Percentiles rank a stretch among this genome's conserved stretches.
Conservation (phyloP, 2,888 invertebrate species). For the Mythimna impura region DNA sequence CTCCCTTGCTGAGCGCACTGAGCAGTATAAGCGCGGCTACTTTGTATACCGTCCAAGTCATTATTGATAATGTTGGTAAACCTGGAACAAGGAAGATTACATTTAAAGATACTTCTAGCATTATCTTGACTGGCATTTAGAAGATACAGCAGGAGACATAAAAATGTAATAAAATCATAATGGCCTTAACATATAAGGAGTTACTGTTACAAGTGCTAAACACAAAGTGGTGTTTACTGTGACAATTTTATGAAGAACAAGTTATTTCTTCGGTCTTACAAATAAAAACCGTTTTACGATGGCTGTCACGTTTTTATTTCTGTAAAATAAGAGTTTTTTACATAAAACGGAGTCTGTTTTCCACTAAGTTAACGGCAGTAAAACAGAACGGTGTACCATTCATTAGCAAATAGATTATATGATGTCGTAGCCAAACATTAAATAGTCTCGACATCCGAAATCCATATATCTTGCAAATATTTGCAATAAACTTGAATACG, state of each 20-base stretch:
- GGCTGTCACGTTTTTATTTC: neutral
- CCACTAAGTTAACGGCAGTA: constrained; percentile 24
- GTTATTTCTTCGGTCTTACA: neutral
- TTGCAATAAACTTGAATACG: constrained; percentile 48
- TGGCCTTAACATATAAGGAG: neutral
- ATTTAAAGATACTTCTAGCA: neutral
- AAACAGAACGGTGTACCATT: constrained; percentile 34
- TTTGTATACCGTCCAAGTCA: constrained; percentile 78
- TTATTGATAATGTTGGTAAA: constrained; percentile 52
- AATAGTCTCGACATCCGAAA: constrained; percentile 54
- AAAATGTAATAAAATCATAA: neutral
- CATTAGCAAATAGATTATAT: constrained; percentile 46
- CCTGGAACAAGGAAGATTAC: constrained; percentile 71
- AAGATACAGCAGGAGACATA: neutral
- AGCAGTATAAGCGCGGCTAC: constrained; percentile 80
- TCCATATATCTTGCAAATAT: constrained; percentile 54
- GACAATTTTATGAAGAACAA: neutral
- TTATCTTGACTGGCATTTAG: too few relatives aligned
- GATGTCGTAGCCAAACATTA: constrained; percentile 49
- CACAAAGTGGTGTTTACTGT: neutral
- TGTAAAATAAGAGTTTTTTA: neutral
- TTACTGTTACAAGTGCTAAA: neutral
- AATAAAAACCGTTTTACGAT: neutral
- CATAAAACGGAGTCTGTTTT: neutral
- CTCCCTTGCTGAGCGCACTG: constrained; percentile 81